These are phyloP conservation scores for Neoascia interrupta DNA, from an alignment of 2,888 invertebrate genomes.

Conservation along the genomic window DNA sequence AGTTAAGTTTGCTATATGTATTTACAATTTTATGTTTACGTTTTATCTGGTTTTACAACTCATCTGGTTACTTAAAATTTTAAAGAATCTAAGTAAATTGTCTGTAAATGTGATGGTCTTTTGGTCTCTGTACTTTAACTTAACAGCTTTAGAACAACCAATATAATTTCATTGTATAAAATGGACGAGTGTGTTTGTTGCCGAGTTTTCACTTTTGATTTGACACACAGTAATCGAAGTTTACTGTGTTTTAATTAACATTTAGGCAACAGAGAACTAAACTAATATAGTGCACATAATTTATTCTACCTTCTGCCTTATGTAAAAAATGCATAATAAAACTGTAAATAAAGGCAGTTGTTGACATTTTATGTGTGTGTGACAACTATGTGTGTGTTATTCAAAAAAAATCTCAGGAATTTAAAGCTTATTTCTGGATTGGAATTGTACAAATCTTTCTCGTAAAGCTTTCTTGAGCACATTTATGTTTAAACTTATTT, in stretches of 20 bases:
- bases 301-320: no score
- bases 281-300: neutral
- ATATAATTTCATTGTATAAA: conserved; percentile 50
- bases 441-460: conserved; percentile 46
- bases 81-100: conserved; percentile 2
- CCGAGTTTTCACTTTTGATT: conserved; percentile 37
- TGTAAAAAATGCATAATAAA: conserved; percentile 9
- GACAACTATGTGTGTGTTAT: neutral
- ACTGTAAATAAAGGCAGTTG: conserved; percentile 61
- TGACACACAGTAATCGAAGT: conserved; percentile 28
- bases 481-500: conserved; percentile 31
- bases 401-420: conserved; percentile 15
- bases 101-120: conserved; percentile 1
- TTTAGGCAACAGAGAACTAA: conserved; percentile 2
- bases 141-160: conserved; percentile 44
- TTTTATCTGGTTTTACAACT: no score
- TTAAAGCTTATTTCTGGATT: conserved; percentile 46
- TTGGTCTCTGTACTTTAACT: conserved; percentile 1
- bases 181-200: conserved; percentile 59
- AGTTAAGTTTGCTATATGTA: no score
- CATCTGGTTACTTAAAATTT: no score
- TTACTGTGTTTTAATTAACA: conserved; percentile 18
- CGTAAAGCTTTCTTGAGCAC: conserved; percentile 64
- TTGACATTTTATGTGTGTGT: conserved; percentile 6
- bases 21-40: no score